phyloP scores from a whole-genome alignment of 2,797 vertebrate species.

The Pampus argenteus region DNA sequence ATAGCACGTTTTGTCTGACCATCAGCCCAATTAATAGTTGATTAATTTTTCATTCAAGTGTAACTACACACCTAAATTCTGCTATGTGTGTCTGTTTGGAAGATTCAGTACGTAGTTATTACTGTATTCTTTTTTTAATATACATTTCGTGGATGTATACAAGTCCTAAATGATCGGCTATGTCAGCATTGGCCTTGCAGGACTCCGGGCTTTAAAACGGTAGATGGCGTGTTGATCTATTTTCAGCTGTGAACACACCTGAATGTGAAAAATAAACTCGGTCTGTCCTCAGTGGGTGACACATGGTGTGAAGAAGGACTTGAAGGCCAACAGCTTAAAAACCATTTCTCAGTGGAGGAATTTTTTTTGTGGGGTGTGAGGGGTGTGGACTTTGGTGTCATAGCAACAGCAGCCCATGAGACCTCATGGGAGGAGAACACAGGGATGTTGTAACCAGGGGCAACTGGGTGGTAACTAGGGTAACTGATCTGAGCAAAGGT shows the following conservation, averaged over 20 bases:
- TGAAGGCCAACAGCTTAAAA: constrained; percentile 31
- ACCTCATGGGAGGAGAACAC: constrained; percentile 58
- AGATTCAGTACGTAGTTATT: no score
- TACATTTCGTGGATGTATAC: no score
- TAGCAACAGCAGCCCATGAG: constrained; percentile 70
- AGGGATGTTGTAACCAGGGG: constrained; percentile 75
- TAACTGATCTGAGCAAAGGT: constrained; percentile 42
- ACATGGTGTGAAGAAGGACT: constrained; percentile 26
- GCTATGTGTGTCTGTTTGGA: no score
- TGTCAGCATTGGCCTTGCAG: no score
- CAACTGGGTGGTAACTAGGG: constrained; percentile 66
- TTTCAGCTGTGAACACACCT: not conserved
- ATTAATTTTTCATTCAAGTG: no score
- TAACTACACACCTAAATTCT: no score
- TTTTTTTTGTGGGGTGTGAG: constrained; percentile 8
- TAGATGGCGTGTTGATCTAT: no score
- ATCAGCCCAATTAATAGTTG: no score
- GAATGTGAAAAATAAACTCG: not conserved
- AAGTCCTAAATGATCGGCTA: no score
- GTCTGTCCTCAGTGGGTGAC: constrained; percentile 9
- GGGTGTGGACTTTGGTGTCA: constrained; percentile 57
- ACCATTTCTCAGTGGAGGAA: constrained; percentile 11
- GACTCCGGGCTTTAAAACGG: no score
- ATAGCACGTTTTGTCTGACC: not conserved
- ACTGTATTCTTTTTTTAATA: no score